These are phyloP conservation scores for Myocastor coypus DNA, from an alignment of 2,113 vertebrate genomes.

Conservation along the genomic window DNA sequence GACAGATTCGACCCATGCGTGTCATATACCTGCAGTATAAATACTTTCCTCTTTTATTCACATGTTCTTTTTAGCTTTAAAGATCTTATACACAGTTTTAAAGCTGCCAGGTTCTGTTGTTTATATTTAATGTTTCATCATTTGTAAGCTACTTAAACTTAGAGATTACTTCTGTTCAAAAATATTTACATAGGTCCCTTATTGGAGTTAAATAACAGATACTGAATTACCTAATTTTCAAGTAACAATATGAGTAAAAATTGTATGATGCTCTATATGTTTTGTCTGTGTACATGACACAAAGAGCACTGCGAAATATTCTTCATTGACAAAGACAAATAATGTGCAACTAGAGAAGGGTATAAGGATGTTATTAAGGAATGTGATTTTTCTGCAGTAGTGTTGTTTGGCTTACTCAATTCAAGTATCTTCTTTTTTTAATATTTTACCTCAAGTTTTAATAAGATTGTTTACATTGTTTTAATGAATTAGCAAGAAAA, in stretches of 20 bases:
- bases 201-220: background rate
- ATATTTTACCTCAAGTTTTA: background rate
- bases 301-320: background rate
- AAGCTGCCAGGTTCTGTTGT: background rate
- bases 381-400: background rate
- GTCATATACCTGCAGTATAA: background rate
- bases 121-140: background rate
- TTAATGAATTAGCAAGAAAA: background rate
- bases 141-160: background rate
- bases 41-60: background rate
- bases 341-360: background rate
- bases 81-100: background rate
- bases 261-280: accelerated
- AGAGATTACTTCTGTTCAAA: background rate
- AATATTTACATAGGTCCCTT: background rate
- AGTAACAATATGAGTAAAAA: background rate
- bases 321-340: background rate
- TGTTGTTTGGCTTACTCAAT: background rate
- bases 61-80: background rate
- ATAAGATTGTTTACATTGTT: background rate
- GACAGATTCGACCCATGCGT: too few relatives aligned
- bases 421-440: background rate
- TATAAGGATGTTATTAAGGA: background rate
- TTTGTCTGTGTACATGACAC: background rate
- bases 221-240: background rate